These are phyloP conservation scores for Nephrotoma flavescens DNA, from an alignment of 2,888 invertebrate genomes.

Conservation along the genomic window DNA sequence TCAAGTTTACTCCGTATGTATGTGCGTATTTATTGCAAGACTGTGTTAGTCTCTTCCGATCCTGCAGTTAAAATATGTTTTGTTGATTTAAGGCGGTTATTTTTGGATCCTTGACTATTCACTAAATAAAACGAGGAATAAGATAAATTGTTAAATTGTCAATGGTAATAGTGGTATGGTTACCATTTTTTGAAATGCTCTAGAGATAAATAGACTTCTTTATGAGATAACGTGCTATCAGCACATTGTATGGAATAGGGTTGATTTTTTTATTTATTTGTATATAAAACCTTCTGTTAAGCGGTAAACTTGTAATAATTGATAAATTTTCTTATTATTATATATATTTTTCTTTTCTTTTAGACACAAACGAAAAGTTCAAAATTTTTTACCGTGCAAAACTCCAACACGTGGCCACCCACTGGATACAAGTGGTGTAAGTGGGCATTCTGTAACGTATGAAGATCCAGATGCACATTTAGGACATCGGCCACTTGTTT, in stretches of 20 bases:
- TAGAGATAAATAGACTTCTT: too few relatives aligned
- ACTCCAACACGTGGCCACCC: conserved; percentile 43
- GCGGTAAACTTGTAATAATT: background rate
- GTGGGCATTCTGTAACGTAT: conserved; percentile 48
- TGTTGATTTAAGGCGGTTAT: background rate
- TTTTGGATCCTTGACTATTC: background rate
- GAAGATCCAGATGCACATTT: conserved; percentile 61
- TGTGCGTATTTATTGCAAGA: background rate
- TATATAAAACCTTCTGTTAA: background rate
- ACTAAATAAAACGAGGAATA: background rate
- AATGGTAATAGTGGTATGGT: background rate
- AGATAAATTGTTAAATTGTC: background rate
- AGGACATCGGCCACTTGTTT: conserved; percentile 35
- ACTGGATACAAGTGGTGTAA: conserved; percentile 22
- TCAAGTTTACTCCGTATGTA: too few relatives aligned
- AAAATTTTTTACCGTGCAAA: conserved; percentile 70
- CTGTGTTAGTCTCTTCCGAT: background rate
- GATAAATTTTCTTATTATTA: background rate
- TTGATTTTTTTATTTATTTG: background rate
- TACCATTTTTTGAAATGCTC: too few relatives aligned
- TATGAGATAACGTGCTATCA: background rate
- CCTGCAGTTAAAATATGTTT: background rate
- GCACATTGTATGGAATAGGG: background rate
- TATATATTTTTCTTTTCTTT: conserved; percentile 22
- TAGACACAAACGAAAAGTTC: conserved; percentile 78